These are phyloP conservation scores for Clarias macrocephalus DNA, from an alignment of 2,113 vertebrate genomes.

Conservation along the genomic window DNA sequence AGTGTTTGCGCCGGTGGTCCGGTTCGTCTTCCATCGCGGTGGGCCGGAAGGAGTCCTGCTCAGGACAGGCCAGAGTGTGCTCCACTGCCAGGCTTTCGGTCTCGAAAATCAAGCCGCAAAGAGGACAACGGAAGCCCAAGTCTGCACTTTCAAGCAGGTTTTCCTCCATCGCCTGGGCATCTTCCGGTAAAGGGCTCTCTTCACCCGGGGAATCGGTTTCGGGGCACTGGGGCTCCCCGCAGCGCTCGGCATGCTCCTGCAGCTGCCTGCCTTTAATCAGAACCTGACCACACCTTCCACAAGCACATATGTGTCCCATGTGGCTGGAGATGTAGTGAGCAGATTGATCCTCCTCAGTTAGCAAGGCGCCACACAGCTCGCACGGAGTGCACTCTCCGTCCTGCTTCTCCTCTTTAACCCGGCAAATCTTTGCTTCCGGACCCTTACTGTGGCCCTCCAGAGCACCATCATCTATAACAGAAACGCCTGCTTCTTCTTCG, in stretches of 20 bases:
- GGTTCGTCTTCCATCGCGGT: constrained; percentile 83
- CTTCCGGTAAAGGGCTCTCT: constrained; percentile 73
- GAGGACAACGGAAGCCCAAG: constrained; percentile 86
- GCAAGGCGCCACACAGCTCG: constrained; percentile 86
- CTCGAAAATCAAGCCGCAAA: constrained; percentile 88
- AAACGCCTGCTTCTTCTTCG: constrained; percentile 75
- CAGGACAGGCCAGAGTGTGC: constrained; percentile 87
- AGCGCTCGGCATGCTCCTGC: constrained; percentile 92
- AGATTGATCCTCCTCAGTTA: constrained; percentile 86
- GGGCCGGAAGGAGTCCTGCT: constrained; percentile 86
- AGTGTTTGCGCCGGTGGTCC: constrained; percentile 93
- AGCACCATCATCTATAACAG: constrained; percentile 71
- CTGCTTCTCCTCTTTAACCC: constrained; percentile 68
- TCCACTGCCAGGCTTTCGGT: constrained; percentile 87
- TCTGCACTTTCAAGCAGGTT: constrained; percentile 77
- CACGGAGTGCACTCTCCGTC: constrained; percentile 71
- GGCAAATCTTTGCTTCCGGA: constrained; percentile 53
- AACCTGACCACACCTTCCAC: constrained; percentile 93
- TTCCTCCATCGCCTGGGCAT: constrained; percentile 83
- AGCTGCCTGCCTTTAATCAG: constrained; percentile 93
- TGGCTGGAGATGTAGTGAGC: constrained; percentile 95
- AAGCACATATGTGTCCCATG: constrained; percentile 94
- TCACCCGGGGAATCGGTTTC: constrained; percentile 89
- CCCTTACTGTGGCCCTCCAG: constrained; percentile 66
- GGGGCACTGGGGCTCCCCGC: constrained; percentile 84